Evolutionary conservation across 1,140 invertebrate genomes (phyloP).

Genomic region (Platyscapa corneri): DNA sequence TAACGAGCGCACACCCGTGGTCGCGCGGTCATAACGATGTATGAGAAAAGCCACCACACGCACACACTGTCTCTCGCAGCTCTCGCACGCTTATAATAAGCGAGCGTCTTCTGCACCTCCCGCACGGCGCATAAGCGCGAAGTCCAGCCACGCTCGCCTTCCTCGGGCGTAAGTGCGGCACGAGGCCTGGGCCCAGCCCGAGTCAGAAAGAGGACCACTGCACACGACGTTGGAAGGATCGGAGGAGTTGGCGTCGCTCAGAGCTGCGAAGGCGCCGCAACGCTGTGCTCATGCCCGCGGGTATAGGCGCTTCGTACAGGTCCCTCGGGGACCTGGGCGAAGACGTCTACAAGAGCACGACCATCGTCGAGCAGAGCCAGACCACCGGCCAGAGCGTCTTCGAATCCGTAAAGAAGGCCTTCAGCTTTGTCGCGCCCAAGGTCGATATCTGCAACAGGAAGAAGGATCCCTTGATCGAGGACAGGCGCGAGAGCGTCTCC

Average conservation of each 20-base stretch:
- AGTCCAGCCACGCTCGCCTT: not conserved
- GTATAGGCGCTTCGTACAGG: constrained; percentile 79
- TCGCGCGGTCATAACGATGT: not conserved
- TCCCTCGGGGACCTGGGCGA: constrained; percentile 77
- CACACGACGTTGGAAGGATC: constrained; percentile 21
- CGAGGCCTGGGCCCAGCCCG: not conserved
- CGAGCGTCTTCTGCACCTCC: not conserved
- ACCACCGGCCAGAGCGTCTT: constrained; percentile 74
- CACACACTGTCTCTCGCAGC: constrained; percentile 40
- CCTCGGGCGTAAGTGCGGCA: not conserved
- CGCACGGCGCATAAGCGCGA: not conserved
- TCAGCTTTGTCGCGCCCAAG: constrained; percentile 76
- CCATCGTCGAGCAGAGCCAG: constrained; percentile 76
- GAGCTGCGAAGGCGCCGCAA: constrained; percentile 42
- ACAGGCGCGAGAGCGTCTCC: constrained; percentile 71
- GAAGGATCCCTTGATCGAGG: constrained; percentile 75
- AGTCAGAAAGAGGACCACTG: not conserved
- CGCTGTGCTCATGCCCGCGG: constrained; percentile 73
- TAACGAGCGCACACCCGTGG: too few species aligned
- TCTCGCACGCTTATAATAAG: not conserved
- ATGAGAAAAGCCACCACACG: constrained; percentile 26
- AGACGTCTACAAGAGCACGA: constrained; percentile 80
- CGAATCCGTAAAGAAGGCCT: constrained; percentile 79
- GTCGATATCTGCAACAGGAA: constrained; percentile 69
- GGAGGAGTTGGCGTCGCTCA: constrained; percentile 47